Evolutionary conservation across 1,140 invertebrate species (phyloP).

Genomic region (Chironomus tepperi): DNA sequence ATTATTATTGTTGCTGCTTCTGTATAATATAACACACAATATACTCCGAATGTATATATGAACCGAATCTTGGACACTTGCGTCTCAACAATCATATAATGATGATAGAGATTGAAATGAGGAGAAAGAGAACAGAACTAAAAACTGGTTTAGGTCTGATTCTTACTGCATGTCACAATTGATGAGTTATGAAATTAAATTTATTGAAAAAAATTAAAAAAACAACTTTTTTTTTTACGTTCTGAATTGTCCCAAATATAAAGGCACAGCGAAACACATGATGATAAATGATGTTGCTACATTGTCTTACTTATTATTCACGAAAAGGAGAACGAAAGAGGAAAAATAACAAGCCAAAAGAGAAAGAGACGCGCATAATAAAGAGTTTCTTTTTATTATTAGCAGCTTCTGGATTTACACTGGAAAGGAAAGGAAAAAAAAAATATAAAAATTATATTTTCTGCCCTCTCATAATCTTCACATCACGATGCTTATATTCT

Average conservation of each 20-base stretch:
- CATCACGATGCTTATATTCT: conserved; percentile 12
- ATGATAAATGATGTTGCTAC: conserved; percentile 8
- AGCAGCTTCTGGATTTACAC: conserved; percentile 5
- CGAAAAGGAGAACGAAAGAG: too few relatives aligned
- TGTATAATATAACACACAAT: conserved; percentile 9
- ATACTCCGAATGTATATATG: not conserved
- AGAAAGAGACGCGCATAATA: not conserved
- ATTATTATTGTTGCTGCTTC: conserved; percentile 13
- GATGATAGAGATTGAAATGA: conserved; percentile 13
- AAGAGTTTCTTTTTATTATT: conserved; percentile 8
- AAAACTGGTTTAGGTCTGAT: not conserved
- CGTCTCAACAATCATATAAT: conserved; percentile 13
- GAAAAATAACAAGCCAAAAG: not conserved
- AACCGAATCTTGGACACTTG: not conserved
- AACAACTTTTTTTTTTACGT: too few relatives aligned
- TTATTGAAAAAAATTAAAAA: not conserved
- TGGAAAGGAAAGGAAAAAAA: too few relatives aligned
- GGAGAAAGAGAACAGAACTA: not conserved
- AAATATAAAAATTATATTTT: not conserved
- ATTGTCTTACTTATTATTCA: not conserved
- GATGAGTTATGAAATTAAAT: not conserved
- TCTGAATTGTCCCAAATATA: not conserved
- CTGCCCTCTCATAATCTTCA: not conserved
- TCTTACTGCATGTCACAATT: not conserved
- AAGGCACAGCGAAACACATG: not conserved